phyloP scores from a whole-genome alignment of 1,140 invertebrate genomes.

The Drosophila pallidifrons region DNA sequence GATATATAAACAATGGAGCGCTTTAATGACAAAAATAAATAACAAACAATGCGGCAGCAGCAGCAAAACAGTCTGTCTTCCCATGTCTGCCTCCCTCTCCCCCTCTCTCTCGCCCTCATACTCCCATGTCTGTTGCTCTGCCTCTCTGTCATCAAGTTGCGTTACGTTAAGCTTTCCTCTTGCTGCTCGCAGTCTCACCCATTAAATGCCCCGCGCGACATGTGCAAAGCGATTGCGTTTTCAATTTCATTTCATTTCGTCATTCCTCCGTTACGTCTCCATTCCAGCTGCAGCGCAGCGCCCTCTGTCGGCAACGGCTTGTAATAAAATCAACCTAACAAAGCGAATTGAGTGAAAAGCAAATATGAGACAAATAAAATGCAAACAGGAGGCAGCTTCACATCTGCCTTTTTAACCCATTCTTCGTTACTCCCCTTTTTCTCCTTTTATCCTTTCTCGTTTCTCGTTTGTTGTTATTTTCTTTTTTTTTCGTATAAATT shows the following conservation, averaged over 20 bases:
- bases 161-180: slow-evolving; percentile 35
- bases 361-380: slow-evolving; percentile 83
- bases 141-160: slow-evolving; percentile 24
- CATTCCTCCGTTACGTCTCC: slow-evolving; percentile 23
- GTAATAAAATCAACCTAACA: slow-evolving; percentile 80
- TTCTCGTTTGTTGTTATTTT: slow-evolving; percentile 6
- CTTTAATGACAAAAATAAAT: slow-evolving; percentile 56
- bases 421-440: neutral
- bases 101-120: neutral
- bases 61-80: neutral
- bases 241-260: slow-evolving; percentile 78
- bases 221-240: slow-evolving; percentile 78
- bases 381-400: slow-evolving; percentile 58
- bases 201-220: slow-evolving; percentile 63
- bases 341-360: slow-evolving; percentile 79
- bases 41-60: slow-evolving; percentile 41
- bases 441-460: slow-evolving; percentile 10
- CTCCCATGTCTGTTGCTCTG: slow-evolving; percentile 4
- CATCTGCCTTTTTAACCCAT: slow-evolving; percentile 51
- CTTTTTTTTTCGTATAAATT: slow-evolving; percentile 51
- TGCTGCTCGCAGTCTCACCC: slow-evolving; percentile 14
- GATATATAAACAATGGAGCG: slow-evolving; percentile 71
- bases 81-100: too few relatives aligned
- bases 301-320: slow-evolving; percentile 38
- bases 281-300: slow-evolving; percentile 1